Evolutionary conservation across 2,888 invertebrate species (phyloP).

Genomic region (Saturnia pavonia): DNA sequence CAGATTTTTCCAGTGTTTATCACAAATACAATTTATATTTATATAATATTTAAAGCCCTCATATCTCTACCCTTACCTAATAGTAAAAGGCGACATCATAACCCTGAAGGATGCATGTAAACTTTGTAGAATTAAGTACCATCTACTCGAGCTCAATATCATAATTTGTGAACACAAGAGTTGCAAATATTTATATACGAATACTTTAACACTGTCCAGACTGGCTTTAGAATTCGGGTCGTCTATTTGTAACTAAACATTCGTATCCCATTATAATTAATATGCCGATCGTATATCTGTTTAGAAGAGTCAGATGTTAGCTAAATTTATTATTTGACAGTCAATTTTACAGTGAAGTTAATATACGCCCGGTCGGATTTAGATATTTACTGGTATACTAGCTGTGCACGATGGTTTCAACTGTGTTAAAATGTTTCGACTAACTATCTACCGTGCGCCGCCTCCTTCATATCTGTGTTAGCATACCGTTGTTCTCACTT

Average conservation of each 20-base stretch:
- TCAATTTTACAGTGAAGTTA: not conserved
- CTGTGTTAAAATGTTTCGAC: too few relatives aligned
- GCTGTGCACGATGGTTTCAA: too few relatives aligned
- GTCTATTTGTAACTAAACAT: slow-evolving; percentile 20
- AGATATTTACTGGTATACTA: not conserved
- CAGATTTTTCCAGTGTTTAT: slow-evolving; percentile 27
- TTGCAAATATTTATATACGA: slow-evolving; percentile 18
- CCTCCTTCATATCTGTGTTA: too few relatives aligned
- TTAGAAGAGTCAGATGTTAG: not conserved
- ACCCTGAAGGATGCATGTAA: not conserved
- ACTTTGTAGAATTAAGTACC: not conserved
- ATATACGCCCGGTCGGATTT: not conserved
- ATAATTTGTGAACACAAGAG: not conserved
- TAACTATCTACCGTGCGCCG: too few relatives aligned
- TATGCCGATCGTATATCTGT: slow-evolving; percentile 21
- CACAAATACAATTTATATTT: slow-evolving; percentile 21
- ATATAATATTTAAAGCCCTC: not conserved
- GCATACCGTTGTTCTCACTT: too few relatives aligned
- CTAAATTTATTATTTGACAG: not conserved
- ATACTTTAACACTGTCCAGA: slow-evolving; percentile 21
- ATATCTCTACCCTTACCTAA: not conserved
- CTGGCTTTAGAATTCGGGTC: slow-evolving; percentile 18
- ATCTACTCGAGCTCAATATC: not conserved
- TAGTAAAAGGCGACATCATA: not conserved
- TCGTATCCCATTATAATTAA: slow-evolving; percentile 20